Conservation (phyloP, 2,797 vertebrate species). For the Phrynocephalus guinanensis region DNA sequence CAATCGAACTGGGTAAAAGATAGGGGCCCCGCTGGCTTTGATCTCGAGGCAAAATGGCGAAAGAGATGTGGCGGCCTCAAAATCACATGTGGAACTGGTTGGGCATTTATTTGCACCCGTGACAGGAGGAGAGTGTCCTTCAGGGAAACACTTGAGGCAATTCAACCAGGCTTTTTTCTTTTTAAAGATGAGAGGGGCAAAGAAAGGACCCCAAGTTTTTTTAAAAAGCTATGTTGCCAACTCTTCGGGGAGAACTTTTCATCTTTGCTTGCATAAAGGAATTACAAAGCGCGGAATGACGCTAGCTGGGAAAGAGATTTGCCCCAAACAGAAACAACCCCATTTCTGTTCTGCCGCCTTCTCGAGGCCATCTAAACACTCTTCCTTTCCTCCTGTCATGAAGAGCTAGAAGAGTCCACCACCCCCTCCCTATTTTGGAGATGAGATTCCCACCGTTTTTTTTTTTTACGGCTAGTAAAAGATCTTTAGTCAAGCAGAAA, state of each 20-base stretch:
- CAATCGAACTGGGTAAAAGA: neutral
- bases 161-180: neutral
- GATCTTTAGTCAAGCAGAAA: neutral
- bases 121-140: slow-evolving; percentile 13
- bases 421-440: neutral
- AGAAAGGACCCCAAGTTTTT: too few species aligned
- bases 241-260: neutral
- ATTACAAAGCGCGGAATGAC: neutral
- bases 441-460: neutral
- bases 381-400: neutral
- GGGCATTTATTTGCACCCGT: slow-evolving; percentile 8
- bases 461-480: neutral
- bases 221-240: too few species aligned
- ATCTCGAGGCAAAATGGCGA: neutral
- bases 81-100: neutral
- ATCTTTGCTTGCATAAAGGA: neutral
- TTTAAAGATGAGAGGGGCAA: neutral
- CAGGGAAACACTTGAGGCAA: slow-evolving; percentile 20
- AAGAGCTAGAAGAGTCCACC: neutral
- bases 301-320: neutral
- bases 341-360: neutral
- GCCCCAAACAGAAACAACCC: neutral
- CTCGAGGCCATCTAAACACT: neutral
- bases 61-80: neutral
- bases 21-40: neutral